Conservation (phyloP, 2,888 invertebrate genomes). For the Tortrix viridana region DNA sequence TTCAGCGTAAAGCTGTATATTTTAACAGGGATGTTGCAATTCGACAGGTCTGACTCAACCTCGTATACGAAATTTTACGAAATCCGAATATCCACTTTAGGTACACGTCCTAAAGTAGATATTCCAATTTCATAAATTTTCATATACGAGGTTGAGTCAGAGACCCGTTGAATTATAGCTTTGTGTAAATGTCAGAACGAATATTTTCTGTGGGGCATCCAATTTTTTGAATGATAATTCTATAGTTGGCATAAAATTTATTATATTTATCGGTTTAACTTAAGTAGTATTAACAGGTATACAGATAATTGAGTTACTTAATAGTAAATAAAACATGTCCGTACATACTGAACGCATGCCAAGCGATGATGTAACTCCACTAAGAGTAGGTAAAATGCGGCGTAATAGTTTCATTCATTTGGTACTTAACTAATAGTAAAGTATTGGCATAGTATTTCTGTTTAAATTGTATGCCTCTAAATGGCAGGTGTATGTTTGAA, state of each 20-base stretch:
- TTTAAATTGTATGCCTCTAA: conserved; percentile 7
- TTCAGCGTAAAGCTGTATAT: conserved; percentile 15
- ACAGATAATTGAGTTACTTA: background rate
- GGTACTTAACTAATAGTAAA: conserved; percentile 13
- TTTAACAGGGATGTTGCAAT: conserved; percentile 8
- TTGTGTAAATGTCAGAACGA: background rate
- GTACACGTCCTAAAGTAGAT: no score
- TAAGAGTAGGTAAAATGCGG: conserved; percentile 24
- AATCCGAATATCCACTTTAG: no score
- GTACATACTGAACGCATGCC: conserved; percentile 25
- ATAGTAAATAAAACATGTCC: conserved; percentile 14
- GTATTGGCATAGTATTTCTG: conserved; percentile 3
- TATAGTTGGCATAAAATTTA: no score
- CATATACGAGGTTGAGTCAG: no score
- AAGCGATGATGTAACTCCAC: conserved; percentile 29
- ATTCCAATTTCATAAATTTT: no score
- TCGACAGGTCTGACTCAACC: no score
- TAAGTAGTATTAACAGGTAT: background rate
- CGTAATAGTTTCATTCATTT: conserved; percentile 31
- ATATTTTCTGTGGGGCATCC: no score
- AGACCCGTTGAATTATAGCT: conserved; percentile 11
- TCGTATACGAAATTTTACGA: no score
- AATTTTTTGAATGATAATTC: no score
- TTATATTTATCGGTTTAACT: no score
- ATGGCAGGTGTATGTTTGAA: conserved; percentile 5